phyloP scores from a whole-genome alignment of 1,140 invertebrate genomes.

The Spodoptera litura region DNA sequence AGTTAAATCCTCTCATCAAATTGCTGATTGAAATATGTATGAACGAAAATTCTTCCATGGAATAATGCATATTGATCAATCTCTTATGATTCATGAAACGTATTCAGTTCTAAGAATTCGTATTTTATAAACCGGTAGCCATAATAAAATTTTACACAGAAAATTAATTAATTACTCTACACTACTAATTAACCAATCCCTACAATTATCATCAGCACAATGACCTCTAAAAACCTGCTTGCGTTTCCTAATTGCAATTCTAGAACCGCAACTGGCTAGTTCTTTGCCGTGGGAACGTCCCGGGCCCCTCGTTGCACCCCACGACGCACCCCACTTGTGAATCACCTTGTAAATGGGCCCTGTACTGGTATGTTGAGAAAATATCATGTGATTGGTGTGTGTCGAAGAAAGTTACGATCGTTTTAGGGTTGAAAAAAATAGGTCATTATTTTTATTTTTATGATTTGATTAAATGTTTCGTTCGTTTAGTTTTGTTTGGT shows the following conservation, averaged over 20 bases:
- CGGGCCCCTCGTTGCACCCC: slow-evolving; percentile 29
- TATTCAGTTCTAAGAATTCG: too few species aligned
- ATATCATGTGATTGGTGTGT: slow-evolving; percentile 1
- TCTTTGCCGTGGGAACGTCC: slow-evolving; percentile 54
- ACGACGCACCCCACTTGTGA: slow-evolving; percentile 39
- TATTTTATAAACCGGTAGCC: too few species aligned
- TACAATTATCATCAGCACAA: neutral
- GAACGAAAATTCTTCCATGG: too few species aligned
- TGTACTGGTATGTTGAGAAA: slow-evolving; percentile 44
- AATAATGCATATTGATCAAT: too few species aligned
- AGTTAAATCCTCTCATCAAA: too few species aligned
- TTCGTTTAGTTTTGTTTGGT: neutral
- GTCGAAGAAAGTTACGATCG: neutral
- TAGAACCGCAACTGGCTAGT: slow-evolving; percentile 29
- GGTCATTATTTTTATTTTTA: slow-evolving; percentile 19
- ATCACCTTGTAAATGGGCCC: slow-evolving; percentile 43
- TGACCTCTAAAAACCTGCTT: slow-evolving; percentile 14
- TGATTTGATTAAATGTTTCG: neutral
- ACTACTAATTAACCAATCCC: neutral
- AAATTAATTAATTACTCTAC: neutral
- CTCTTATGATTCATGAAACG: too few species aligned
- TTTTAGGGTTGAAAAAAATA: slow-evolving; percentile 7
- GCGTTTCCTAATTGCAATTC: slow-evolving; percentile 32
- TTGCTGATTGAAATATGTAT: too few species aligned
- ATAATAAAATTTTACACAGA: too few species aligned